Conservation (phyloP, 2,888 invertebrate species). For the Tetropium fuscum region DNA sequence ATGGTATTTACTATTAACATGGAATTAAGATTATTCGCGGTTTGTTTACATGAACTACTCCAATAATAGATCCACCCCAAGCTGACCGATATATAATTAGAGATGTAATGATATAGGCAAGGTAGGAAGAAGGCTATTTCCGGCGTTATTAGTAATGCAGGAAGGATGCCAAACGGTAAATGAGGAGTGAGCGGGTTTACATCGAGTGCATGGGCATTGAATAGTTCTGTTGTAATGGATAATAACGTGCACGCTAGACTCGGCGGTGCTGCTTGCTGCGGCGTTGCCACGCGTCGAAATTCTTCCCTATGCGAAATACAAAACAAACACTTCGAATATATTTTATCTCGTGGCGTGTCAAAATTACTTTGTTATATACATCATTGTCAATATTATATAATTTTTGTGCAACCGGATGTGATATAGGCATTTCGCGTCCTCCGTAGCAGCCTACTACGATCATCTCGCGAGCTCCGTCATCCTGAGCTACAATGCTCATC, state of each 20-base stretch:
- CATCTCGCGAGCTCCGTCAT: no score
- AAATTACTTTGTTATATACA: not conserved
- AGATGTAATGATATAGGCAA: conserved; percentile 34
- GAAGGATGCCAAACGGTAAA: conserved; percentile 54
- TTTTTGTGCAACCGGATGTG: no score
- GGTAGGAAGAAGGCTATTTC: conserved; percentile 51
- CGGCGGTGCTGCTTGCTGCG: conserved; percentile 44
- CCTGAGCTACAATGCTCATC: no score
- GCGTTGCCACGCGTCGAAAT: conserved; percentile 29
- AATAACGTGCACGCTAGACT: conserved; percentile 46
- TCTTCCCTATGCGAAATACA: not conserved
- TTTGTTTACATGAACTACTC: no score
- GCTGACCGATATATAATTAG: conserved; percentile 33
- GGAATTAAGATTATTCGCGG: no score
- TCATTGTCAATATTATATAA: no score
- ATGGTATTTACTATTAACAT: no score
- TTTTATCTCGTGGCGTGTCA: no score
- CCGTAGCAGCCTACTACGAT: no score
- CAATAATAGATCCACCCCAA: conserved; percentile 14
- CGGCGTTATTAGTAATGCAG: conserved; percentile 55
- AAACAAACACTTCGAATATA: not conserved
- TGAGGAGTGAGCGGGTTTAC: conserved; percentile 38
- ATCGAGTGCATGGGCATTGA: conserved; percentile 50
- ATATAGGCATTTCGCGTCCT: no score
- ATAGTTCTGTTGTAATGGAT: conserved; percentile 47